These are phyloP conservation scores for Ectemnius continuus DNA, from an alignment of 2,888 invertebrate genomes.

Conservation along the genomic window DNA sequence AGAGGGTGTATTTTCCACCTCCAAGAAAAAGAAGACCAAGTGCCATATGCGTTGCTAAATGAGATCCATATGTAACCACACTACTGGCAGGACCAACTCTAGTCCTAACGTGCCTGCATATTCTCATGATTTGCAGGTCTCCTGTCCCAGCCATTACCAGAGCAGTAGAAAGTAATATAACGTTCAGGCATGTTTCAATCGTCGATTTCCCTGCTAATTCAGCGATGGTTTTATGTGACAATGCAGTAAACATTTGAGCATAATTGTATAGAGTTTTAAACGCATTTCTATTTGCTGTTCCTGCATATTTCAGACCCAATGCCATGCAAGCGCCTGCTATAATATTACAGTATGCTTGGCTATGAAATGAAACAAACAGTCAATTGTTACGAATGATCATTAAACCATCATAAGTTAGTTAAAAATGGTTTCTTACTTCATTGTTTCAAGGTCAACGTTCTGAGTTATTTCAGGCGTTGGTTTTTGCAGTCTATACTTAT, in stretches of 20 bases:
- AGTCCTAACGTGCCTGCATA: conserved; percentile 91
- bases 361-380: conserved; percentile 73
- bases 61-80: conserved; percentile 91
- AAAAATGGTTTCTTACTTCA: conserved; percentile 84
- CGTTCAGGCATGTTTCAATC: conserved; percentile 92
- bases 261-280: conserved; percentile 88
- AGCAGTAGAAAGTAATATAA: conserved; percentile 88
- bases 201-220: conserved; percentile 94
- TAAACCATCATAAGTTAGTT: not conserved
- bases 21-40: conserved; percentile 96
- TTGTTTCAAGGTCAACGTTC: conserved; percentile 92
- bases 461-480: conserved; percentile 82
- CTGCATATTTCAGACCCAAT: conserved; percentile 95
- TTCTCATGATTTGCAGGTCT: conserved; percentile 85
- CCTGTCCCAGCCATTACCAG: conserved; percentile 98
- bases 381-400: conserved; percentile 3
- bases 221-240: conserved; percentile 86
- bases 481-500: conserved; percentile 88
- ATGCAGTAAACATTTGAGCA: conserved; percentile 84
- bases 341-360: conserved; percentile 98
- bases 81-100: conserved; percentile 86
- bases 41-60: conserved; percentile 97
- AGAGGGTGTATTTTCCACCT: conserved; percentile 92
- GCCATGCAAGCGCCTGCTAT: conserved; percentile 96
- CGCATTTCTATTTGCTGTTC: conserved; percentile 91